Base-by-base conservation (phyloP, 1,140 invertebrate species). In the Centruroides sculpturatus region DNA sequence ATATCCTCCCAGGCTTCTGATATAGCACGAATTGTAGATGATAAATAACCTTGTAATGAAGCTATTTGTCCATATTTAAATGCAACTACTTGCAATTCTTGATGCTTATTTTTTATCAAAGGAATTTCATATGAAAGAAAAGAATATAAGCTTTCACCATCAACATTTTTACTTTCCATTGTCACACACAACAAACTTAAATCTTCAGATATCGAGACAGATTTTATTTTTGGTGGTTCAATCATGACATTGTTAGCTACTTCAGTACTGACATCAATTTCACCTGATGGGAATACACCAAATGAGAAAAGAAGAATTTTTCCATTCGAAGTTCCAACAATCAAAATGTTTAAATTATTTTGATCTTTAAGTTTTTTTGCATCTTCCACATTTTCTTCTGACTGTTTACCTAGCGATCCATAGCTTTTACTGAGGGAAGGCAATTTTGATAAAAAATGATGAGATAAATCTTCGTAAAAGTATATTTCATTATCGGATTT, bases 1-100 rank as follows among this genome's bases (percentile, higher is more conserved):
- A 95, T 92, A 62, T 89, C 91, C 75, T 96, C 92, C 89, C 91
- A 96, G 0, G 89, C 86, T 76, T 95, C 92, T 53, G 56, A 48
- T 34, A 69, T 69, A n/a, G 64, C 64, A 36, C 54, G 13, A 10
- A 69, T 66, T 53, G 62, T 64, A 23, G 63, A 66, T 11, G 61
- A 51, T 7, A 65, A 56, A 52, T 64, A 69, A 36, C 35, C 61
- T 51, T 68, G 59, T 13, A 71, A 60, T 49, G 70, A 70, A 4
- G 67, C 64, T 11, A 89, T 79, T 67, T 86, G 79, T 8, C 82
- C 81, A 75, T 87, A 83, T 70, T 86, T 86, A 7, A 80, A 75
- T 11, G 85, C 83, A 12, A 90, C 74, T 35, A 81, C 74, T 67
- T 82, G 80, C 59, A 89, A 76, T 72, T 88, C 85, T 59, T 79